These are phyloP conservation scores for Vulpes lagopus DNA, from an alignment of 2,113 vertebrate species.

Conservation along the genomic window DNA sequence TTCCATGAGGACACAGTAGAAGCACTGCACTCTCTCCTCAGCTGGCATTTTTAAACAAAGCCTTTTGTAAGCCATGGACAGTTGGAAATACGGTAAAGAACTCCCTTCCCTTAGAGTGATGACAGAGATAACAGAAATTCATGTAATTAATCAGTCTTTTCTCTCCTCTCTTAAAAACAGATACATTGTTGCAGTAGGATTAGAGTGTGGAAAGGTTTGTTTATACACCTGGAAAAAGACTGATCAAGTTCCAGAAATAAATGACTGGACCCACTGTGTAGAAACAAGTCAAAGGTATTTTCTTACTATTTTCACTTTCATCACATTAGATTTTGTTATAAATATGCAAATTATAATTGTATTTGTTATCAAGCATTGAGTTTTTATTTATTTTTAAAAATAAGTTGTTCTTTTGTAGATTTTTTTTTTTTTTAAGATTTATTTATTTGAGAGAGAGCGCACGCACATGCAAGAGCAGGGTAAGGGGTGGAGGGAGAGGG, in stretches of 20 bases:
- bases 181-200: slow-evolving; percentile 93
- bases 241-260: slow-evolving; percentile 82
- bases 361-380: background rate
- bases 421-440: background rate
- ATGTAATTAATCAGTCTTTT: background rate
- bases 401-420: background rate
- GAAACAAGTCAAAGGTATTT: slow-evolving; percentile 92
- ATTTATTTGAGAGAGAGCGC: background rate
- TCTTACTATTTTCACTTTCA: slow-evolving; percentile 61
- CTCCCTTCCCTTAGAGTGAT: background rate
- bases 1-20: background rate
- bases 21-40: background rate
- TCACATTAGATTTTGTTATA: background rate
- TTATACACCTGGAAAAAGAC: slow-evolving; percentile 93
- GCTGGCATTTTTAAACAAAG: background rate
- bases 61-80: background rate
- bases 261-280: slow-evolving; percentile 91
- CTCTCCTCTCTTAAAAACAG: slow-evolving; percentile 75
- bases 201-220: slow-evolving; percentile 93
- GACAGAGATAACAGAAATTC: background rate
- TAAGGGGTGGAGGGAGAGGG: background rate
- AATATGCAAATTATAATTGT: background rate
- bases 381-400: background rate
- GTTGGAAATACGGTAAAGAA: background rate
- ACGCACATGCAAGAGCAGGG: too few species aligned